Evolutionary conservation across 92 coral and sea anemone genomes (phyloP), one percentile per base, ranked within the genome.

Genomic region (Epizoanthus stellaris): DNA sequence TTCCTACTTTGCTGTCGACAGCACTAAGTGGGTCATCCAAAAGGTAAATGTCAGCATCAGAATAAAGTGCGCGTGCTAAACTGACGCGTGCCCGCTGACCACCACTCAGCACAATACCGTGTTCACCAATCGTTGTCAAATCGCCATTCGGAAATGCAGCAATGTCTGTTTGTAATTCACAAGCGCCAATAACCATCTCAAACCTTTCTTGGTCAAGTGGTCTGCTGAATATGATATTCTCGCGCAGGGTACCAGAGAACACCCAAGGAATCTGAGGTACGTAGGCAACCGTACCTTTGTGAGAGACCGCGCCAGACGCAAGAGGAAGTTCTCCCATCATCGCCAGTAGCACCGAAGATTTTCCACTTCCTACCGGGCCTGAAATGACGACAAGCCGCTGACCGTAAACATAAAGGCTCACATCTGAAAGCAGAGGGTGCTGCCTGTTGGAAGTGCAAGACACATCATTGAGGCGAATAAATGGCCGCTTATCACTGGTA

Each of bases 361-460:
- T 63, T 30, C 68, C 68, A 63, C 68, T 20, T 63, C 68, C 68
- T 4, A 63, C 68, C 12, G 68, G 68, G 21, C 68, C 68, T 63
- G 68, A 15, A 1, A 63, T 30, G 68, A 63, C 68, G 3, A 13
- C 34, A 63, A 63, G 68, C 68, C 9, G 68, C 68, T 63, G 68
- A 63, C 68, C 68, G 21, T 21, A 19, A 63, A 20, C 34, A 63
- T 30, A n/a, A 63, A 21, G 68, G 34, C 68, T 63, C 4, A 63
- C 68, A 6, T 21, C 38, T 63, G 68, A 63, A 21, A 63, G 68
- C 34, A 63, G 34, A 19, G 68, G 68, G 34, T 21, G 7, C 34
- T 63, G 34, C 38, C 68, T 21, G 11, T 19, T 30, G 6, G 68
- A 63, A 5, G 68, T 63, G 34, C 68, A 63, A 63, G 68, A 63